phyloP scores from a whole-genome alignment of 2,113 vertebrate genomes.

The Oryzias melastigma region DNA sequence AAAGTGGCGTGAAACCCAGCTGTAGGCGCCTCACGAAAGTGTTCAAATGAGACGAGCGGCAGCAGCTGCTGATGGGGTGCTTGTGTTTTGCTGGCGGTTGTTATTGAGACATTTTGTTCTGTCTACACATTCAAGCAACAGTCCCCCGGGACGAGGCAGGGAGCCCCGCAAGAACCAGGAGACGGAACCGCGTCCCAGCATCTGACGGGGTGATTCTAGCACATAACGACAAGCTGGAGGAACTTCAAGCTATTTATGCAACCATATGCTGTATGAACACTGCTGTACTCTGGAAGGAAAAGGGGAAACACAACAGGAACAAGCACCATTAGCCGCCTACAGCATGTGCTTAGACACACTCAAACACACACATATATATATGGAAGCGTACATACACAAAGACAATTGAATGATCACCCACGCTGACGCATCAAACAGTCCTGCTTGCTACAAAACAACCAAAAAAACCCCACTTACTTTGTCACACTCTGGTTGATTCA shows the following conservation, averaged over 20 bases:
- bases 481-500: conserved; percentile 59
- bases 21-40: conserved; percentile 59
- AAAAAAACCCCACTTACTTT: conserved; percentile 42
- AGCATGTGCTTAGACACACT: conserved; percentile 55
- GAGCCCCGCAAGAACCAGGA: conserved; percentile 45
- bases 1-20: conserved; percentile 62
- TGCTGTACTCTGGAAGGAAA: conserved; percentile 42
- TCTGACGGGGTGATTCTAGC: conserved; percentile 52
- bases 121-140: conserved; percentile 46
- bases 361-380: conserved; percentile 29
- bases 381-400: conserved; percentile 37
- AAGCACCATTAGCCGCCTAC: conserved; percentile 69
- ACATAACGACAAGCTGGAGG: conserved; percentile 54
- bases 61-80: conserved; percentile 55
- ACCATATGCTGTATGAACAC: conserved; percentile 38
- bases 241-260: conserved; percentile 52
- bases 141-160: conserved; percentile 41
- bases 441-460: conserved; percentile 47
- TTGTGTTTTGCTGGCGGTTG: conserved; percentile 54
- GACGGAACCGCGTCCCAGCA: conserved; percentile 35
- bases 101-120: conserved; percentile 73
- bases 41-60: conserved; percentile 56
- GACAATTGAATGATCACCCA: conserved; percentile 71
- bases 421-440: conserved; percentile 69
- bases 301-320: conserved; percentile 62